These are phyloP conservation scores for Hippocampus abdominalis DNA, from an alignment of 2,113 vertebrate genomes.

Conservation along the genomic window DNA sequence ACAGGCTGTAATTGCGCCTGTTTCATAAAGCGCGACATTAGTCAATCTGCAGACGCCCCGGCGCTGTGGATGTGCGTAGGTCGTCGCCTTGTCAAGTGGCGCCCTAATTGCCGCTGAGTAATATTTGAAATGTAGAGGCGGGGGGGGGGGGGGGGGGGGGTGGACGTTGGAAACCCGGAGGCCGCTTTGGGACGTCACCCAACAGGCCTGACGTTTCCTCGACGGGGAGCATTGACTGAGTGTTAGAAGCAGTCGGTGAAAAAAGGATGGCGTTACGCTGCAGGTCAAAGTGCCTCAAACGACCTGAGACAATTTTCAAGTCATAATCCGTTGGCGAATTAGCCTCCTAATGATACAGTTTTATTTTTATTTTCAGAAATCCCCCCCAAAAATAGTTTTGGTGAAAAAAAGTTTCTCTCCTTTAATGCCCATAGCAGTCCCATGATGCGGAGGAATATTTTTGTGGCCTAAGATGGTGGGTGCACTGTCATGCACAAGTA, in stretches of 20 bases:
- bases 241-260: slow-evolving; percentile 36
- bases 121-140: slow-evolving; percentile 31
- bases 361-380: too few relatives aligned
- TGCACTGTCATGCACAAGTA: too few relatives aligned
- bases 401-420: too few relatives aligned
- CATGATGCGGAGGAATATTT: too few relatives aligned
- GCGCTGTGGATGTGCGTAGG: slow-evolving; percentile 57
- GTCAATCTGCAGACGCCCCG: slow-evolving; percentile 61
- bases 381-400: too few relatives aligned
- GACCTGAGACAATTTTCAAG: too few relatives aligned
- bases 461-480: too few relatives aligned
- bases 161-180: slow-evolving; percentile 64
- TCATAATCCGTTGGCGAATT: too few relatives aligned
- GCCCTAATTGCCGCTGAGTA: slow-evolving; percentile 66
- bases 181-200: slow-evolving; percentile 66
- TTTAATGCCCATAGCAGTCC: too few relatives aligned
- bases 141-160: neutral
- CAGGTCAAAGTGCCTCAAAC: neutral
- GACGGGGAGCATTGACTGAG: slow-evolving; percentile 22
- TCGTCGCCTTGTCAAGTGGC: slow-evolving; percentile 53
- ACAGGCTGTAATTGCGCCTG: slow-evolving; percentile 55
- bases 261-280: neutral
- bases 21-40: slow-evolving; percentile 48
- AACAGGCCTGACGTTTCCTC: slow-evolving; percentile 50
- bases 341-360: too few relatives aligned